Percentiles rank a stretch among this genome's conserved stretches.
phyloP scores from a whole-genome alignment of 1,140 invertebrate genomes.

The Triops cancriformis region DNA sequence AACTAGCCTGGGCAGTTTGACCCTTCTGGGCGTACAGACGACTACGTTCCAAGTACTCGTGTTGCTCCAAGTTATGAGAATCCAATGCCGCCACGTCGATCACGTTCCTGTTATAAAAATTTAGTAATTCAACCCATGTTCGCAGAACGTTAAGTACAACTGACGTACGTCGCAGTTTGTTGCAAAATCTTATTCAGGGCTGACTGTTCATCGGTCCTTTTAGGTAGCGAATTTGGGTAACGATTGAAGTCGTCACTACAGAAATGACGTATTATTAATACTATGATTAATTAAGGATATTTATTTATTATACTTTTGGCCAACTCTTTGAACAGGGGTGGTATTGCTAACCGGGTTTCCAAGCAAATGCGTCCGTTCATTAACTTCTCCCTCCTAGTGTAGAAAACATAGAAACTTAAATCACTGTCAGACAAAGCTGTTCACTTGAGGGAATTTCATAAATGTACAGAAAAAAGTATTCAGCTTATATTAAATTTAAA shows the following conservation, averaged over 20 bases:
- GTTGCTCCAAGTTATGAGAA: constrained; percentile 65
- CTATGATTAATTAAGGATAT: neutral
- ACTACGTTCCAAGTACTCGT: constrained; percentile 66
- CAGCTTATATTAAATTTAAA: too few relatives aligned
- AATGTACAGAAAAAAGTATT: too few relatives aligned
- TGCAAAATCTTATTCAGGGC: constrained; percentile 76
- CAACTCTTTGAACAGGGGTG: constrained; percentile 47
- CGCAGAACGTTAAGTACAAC: neutral
- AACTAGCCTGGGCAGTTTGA: constrained; percentile 37
- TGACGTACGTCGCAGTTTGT: constrained; percentile 73
- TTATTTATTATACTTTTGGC: neutral
- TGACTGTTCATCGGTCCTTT: constrained; percentile 78
- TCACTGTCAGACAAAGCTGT: neutral
- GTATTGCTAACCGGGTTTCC: constrained; percentile 58
- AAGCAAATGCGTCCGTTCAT: constrained; percentile 57
- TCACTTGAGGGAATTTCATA: neutral
- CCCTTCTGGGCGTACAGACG: constrained; percentile 55
- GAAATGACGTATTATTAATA: constrained; percentile 33
- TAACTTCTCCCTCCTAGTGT: constrained; percentile 50
- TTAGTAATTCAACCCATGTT: neutral
- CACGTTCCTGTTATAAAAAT: constrained; percentile 55
- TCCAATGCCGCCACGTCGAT: constrained; percentile 73
- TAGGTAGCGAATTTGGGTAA: constrained; percentile 55
- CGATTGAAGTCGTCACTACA: constrained; percentile 55
- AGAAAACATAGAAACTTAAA: constrained; percentile 10